Evolutionary conservation across 1,140 invertebrate species (phyloP), one percentile per base, ranked within the genome.

Genomic region (Calephelis nemesis): DNA sequence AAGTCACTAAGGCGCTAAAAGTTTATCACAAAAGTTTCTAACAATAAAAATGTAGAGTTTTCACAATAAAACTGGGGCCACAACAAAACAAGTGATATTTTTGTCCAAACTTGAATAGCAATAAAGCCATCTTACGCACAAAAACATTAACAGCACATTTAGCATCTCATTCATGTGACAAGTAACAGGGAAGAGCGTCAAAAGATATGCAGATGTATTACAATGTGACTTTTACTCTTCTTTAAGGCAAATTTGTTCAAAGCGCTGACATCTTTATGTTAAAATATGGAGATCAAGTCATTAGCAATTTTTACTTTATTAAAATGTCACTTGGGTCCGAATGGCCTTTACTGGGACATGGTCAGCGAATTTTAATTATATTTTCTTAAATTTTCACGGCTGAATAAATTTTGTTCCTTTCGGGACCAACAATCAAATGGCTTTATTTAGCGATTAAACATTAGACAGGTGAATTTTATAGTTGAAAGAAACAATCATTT

Each of bases 281-380:
- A 91, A 89, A 89, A 87, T 86, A 87, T 89, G 86, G 81, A 88
- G 85, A 90, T 90, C 79, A 81, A 83, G 82, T 85, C 84, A 88
- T 90, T 90, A 87, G 81, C 77, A 86, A 86, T 88, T 88, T 88
- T 81, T 83, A 82, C 73, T 88, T 84, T 81, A 48, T 52, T 52
- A 50, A 65, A 48, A 65, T 65, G 63, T 39, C 49, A 47, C 74
- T 71, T 54, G 78, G 77, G 74, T 77, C 76, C 77, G 71, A 84
- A 77, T 77, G 73, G 64, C 79, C 74, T 74, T 69, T 72, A 60
- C 73, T 71, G 65, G 67, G 70, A 73, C 66, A 69, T 79, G 81
- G 83, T 88, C 85, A 87, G 83, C 84, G 65, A 79, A 80, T 82
- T 82, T 76, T 84, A 83, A 84, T 81, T 77, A 79, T 75, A 81